Evolutionary conservation across 1,140 invertebrate species (phyloP).

Genomic region (Eurosta solidaginis): DNA sequence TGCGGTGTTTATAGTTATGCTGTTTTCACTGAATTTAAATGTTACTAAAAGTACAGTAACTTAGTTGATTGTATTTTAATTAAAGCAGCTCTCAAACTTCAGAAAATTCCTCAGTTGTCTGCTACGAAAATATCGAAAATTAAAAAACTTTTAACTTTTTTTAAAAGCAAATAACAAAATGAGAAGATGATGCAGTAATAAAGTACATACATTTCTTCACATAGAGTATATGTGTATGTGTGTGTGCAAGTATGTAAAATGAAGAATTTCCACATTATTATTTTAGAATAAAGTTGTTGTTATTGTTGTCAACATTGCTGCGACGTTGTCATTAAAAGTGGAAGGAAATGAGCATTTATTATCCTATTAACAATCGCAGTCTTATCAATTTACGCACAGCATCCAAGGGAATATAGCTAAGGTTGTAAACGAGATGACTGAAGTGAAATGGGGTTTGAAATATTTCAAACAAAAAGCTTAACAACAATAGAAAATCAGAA

Average conservation of each 20-base stretch:
- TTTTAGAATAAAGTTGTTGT: not conserved
- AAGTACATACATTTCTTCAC: too few relatives aligned
- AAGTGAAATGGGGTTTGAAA: not conserved
- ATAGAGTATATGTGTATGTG: too few relatives aligned
- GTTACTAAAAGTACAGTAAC: not conserved
- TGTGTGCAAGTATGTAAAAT: too few relatives aligned
- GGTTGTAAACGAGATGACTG: too few relatives aligned
- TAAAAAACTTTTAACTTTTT: not conserved
- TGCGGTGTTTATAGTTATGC: not conserved
- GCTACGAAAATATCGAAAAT: not conserved
- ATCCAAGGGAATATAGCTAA: not conserved
- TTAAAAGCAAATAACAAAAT: slow-evolving; percentile 1
- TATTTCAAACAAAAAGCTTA: not conserved
- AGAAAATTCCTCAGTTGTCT: not conserved
- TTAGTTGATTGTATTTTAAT: slow-evolving; percentile 27
- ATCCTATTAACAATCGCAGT: slow-evolving; percentile 24
- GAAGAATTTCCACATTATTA: not conserved
- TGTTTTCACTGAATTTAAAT: slow-evolving; percentile 15
- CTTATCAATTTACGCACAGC: slow-evolving; percentile 12
- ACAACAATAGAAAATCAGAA: not conserved
- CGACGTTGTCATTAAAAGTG: slow-evolving; percentile 5
- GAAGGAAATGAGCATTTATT: slow-evolving; percentile 19
- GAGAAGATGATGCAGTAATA: not conserved
- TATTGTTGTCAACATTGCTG: not conserved
- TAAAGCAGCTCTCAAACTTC: slow-evolving; percentile 13